phyloP scores from a whole-genome alignment of 2,113 vertebrate species.

The Brachyistius frenatus region DNA sequence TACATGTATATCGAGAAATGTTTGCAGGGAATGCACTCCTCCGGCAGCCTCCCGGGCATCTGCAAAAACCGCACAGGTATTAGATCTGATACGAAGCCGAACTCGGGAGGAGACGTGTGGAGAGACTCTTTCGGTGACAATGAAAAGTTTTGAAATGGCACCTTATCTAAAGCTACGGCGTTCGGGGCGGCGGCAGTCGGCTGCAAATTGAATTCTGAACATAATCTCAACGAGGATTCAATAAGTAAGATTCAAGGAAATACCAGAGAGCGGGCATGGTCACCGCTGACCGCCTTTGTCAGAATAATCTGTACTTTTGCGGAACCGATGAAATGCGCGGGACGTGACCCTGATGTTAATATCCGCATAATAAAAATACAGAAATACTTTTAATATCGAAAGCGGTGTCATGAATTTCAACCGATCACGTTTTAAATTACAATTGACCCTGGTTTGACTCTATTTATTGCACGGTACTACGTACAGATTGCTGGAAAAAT shows the following conservation, averaged over 20 bases:
- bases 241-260: background rate
- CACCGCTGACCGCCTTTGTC: too few species aligned
- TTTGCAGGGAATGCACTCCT: background rate
- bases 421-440: too few species aligned
- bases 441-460: too few species aligned
- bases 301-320: too few species aligned
- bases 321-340: too few species aligned
- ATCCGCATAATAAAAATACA: too few species aligned
- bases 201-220: background rate
- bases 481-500: too few species aligned
- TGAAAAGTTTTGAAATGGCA: slow-evolving; percentile 40
- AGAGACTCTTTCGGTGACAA: slow-evolving; percentile 4
- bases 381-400: too few species aligned
- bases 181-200: background rate
- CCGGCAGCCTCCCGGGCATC: slow-evolving; percentile 12
- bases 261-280: too few species aligned
- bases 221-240: background rate
- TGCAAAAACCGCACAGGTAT: slow-evolving; percentile 36
- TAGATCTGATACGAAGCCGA: slow-evolving; percentile 28
- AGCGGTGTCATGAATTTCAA: too few species aligned
- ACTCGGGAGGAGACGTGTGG: background rate
- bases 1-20: slow-evolving; percentile 61
- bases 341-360: too few species aligned
- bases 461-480: too few species aligned
- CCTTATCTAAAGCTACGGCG: background rate